Conservation (phyloP, 2,888 invertebrate genomes). For the Pteria penguin region DNA sequence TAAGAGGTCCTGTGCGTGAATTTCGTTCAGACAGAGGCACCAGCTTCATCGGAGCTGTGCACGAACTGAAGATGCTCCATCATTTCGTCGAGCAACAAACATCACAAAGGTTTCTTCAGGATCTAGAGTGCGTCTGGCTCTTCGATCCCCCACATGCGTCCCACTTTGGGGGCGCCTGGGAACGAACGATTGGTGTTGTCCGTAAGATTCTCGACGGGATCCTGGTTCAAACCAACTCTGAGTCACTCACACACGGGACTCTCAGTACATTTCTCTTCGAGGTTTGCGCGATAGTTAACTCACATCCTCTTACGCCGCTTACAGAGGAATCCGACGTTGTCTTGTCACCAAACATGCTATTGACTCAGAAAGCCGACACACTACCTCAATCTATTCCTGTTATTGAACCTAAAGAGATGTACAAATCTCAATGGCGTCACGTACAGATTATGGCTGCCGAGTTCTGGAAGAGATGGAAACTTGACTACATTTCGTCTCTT, state of each 20-base stretch:
- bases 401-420: constrained; percentile 32
- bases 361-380: constrained; percentile 34
- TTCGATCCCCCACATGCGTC: constrained; percentile 46
- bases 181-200: constrained; percentile 36
- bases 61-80: constrained; percentile 10
- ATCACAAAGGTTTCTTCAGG: constrained; percentile 1
- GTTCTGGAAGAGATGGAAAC: constrained; percentile 47
- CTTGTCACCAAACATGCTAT: constrained; percentile 34
- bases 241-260: constrained; percentile 38
- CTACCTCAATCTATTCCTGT: neutral
- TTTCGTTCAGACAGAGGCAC: constrained; percentile 32
- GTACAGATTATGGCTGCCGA: constrained; percentile 42
- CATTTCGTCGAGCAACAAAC: constrained; percentile 16
- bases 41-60: constrained; percentile 30
- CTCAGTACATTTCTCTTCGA: constrained; percentile 41
- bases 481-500: constrained; percentile 36
- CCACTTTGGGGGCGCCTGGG: constrained; percentile 46
- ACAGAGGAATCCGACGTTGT: constrained; percentile 25
- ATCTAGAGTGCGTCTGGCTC: constrained; percentile 27
- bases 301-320: constrained; percentile 33
- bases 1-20: neutral
- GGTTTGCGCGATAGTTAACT: constrained; percentile 36
- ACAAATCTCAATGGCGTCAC: constrained; percentile 35
- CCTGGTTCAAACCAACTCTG: constrained; percentile 3
- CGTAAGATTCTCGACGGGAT: constrained; percentile 35